These are phyloP conservation scores for Eledone cirrhosa DNA, from an alignment of 2,888 invertebrate genomes.

Conservation along the genomic window DNA sequence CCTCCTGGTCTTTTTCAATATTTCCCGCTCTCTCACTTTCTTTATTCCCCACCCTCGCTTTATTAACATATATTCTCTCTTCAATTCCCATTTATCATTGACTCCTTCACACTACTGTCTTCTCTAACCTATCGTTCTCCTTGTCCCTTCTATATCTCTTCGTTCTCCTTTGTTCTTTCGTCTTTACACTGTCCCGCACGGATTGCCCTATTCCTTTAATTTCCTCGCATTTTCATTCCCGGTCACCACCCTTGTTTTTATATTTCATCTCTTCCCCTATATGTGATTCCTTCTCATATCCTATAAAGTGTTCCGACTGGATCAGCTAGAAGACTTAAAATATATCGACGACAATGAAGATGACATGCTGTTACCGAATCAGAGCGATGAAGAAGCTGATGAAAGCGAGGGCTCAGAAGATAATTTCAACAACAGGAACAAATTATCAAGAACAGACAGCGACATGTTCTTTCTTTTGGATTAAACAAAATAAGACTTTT, in stretches of 20 bases:
- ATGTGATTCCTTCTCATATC: neutral
- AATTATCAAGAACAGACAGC: too few relatives aligned
- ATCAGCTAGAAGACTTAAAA: neutral
- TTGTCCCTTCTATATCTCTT: conserved; percentile 22
- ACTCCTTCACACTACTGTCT: neutral
- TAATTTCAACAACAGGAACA: too few relatives aligned
- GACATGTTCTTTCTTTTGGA: too few relatives aligned
- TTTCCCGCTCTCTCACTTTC: neutral
- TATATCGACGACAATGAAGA: conserved; percentile 21
- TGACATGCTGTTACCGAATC: neutral
- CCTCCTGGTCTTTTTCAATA: neutral
- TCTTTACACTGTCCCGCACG: neutral
- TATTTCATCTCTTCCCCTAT: neutral
- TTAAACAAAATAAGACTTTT: too few relatives aligned
- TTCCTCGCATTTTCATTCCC: neutral
- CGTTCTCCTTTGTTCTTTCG: neutral
- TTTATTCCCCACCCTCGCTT: neutral
- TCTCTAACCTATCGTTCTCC: conserved; percentile 5
- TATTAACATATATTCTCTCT: neutral
- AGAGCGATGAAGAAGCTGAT: too few relatives aligned
- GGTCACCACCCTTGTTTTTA: neutral
- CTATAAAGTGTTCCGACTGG: conserved; percentile 15
- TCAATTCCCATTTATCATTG: neutral
- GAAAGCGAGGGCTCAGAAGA: too few relatives aligned
- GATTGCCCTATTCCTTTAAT: neutral